Evolutionary conservation across 2,113 vertebrate genomes (phyloP).

Genomic region (Gavialis gangeticus): DNA sequence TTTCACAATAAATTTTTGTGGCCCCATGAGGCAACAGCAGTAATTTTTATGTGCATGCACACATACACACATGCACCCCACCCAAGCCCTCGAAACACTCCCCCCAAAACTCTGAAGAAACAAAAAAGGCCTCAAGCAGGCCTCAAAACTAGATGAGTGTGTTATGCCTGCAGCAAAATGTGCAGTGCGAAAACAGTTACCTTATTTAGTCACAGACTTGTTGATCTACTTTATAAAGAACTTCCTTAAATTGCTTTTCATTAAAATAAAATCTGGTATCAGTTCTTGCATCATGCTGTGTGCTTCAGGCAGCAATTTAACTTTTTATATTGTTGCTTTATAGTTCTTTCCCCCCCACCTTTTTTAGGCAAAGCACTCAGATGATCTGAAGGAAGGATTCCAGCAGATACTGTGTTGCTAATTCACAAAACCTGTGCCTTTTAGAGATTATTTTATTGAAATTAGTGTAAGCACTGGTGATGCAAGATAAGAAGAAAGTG

Average conservation of each 20-base stretch:
- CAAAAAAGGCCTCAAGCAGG: constrained; percentile 13
- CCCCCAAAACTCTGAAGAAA: background rate
- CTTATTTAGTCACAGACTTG: constrained; percentile 9
- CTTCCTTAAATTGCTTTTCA: constrained; percentile 52
- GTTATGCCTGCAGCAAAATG: background rate
- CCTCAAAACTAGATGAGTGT: background rate
- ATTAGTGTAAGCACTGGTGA: constrained; percentile 73
- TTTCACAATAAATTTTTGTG: constrained; percentile 88
- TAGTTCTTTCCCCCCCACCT: background rate
- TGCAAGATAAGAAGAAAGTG: constrained; percentile 76
- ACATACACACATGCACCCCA: background rate
- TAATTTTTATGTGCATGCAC: constrained; percentile 28
- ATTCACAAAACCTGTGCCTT: constrained; percentile 70
- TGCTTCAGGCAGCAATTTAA: constrained; percentile 65
- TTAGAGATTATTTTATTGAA: constrained; percentile 77
- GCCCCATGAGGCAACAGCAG: constrained; percentile 73
- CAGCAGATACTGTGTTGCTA: constrained; percentile 17
- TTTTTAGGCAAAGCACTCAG: constrained; percentile 36
- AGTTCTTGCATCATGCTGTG: constrained; percentile 27
- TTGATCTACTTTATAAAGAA: constrained; percentile 28
- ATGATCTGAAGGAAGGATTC: constrained; percentile 65
- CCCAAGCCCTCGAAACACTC: background rate
- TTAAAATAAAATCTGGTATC: constrained; percentile 52
- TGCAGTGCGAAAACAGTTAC: background rate
- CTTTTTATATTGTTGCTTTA: constrained; percentile 45